Evolutionary conservation across 1,140 invertebrate species (phyloP), one percentile per base, ranked within the genome.

Genomic region (Dolichoris vasculosae): DNA sequence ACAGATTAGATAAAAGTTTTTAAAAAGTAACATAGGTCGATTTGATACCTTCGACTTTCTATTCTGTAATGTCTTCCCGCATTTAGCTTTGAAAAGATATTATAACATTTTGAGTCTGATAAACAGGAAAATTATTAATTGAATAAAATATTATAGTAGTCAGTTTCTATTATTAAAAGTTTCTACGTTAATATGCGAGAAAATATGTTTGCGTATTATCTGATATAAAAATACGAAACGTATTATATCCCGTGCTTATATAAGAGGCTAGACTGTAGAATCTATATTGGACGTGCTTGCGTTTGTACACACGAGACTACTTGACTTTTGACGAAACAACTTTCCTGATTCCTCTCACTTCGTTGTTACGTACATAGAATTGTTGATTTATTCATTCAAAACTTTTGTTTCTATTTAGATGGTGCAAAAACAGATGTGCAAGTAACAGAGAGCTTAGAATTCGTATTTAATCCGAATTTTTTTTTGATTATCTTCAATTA

Each of bases 281-380:
- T n/a, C 35, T 64, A 26, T 51, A 43, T 20, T 43, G 32, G 4
- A 55, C 26, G 69, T 11, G 51, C 51, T 26, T 43, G 48, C 59
- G 43, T 82, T 23, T 73, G 55, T 55, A 26, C 30, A 26, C 13
- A 32, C 80, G 80, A 82, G 80, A 48, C 67, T 83, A 83, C 35
- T 80, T 85, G n/a, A 81, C 88, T 89, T 90, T 89, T 88, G 87
- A 85, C 87, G 87, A 89, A 79, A 86, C 88, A 87, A 88, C 86
- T 88, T 89, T 89, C 55, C 23, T 59, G 55, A 59, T 59, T 59
- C 88, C 82, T 89, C 64, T 87, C 88, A 84, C 83, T 82, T 59
- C 59, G 84, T 75, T 46, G 67, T 71, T 51, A 63, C 63, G 71
- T 73, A 81, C 84, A 82, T 83, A 78, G 2, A 87, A 81, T 67